A percentile compares a stretch with the other conserved stretches of the same genome.
These are phyloP conservation scores for Morpho achilles DNA, from an alignment of 2,888 invertebrate species.

Conservation along the genomic window DNA sequence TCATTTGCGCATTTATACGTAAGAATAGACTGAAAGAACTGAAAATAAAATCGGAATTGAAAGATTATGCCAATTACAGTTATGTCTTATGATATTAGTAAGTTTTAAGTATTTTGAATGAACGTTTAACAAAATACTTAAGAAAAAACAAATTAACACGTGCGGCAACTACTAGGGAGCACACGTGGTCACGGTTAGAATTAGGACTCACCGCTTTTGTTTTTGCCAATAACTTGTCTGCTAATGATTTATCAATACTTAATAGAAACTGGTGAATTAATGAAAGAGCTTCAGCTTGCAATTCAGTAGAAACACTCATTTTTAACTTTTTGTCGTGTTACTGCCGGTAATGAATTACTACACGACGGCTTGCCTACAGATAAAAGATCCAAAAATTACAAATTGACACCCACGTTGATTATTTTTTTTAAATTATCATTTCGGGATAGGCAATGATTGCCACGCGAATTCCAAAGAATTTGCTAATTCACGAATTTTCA, in stretches of 20 bases:
- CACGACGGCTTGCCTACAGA: slow-evolving; percentile 17
- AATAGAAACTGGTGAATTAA: slow-evolving; percentile 83
- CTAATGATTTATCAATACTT: slow-evolving; percentile 82
- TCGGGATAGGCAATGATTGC: too few relatives aligned
- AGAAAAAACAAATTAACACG: slow-evolving; percentile 40
- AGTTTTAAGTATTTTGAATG: too few relatives aligned
- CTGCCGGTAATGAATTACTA: slow-evolving; percentile 12
- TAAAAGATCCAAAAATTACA: slow-evolving; percentile 14
- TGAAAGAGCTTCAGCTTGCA: slow-evolving; percentile 57
- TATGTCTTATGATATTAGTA: too few relatives aligned
- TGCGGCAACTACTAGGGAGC: slow-evolving; percentile 37
- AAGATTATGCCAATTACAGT: too few relatives aligned
- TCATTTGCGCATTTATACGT: too few relatives aligned
- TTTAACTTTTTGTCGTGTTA: slow-evolving; percentile 24
- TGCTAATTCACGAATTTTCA: too few relatives aligned
- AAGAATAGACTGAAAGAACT: too few relatives aligned
- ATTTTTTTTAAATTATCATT: too few relatives aligned
- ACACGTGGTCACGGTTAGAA: slow-evolving; percentile 52
- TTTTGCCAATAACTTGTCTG: slow-evolving; percentile 84
- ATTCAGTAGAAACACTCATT: slow-evolving; percentile 53
- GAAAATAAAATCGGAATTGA: too few relatives aligned
- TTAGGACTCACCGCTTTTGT: slow-evolving; percentile 84
- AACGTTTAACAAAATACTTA: too few relatives aligned
- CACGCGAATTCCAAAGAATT: too few relatives aligned
- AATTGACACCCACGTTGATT: not conserved